These are phyloP conservation scores for Leucozona laternaria DNA, from an alignment of 2,888 invertebrate genomes.

Conservation along the genomic window DNA sequence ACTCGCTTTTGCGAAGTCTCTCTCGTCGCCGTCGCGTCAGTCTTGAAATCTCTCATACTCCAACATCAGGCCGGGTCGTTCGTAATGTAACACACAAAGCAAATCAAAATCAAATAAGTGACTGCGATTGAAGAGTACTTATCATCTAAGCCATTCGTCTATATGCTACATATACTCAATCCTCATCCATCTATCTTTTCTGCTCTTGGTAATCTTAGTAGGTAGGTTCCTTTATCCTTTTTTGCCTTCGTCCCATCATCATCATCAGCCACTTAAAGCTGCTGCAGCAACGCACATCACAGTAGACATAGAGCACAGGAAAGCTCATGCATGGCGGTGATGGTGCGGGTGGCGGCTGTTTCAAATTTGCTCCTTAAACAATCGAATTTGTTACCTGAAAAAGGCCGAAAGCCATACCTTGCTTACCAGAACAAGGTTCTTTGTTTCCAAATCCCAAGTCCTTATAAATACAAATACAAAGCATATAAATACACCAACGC, in stretches of 20 bases:
- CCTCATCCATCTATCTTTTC: slow-evolving; percentile 10
- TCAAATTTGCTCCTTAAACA: slow-evolving; percentile 53
- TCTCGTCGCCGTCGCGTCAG: not conserved
- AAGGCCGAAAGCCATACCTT: slow-evolving; percentile 60
- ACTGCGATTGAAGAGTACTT: slow-evolving; percentile 74
- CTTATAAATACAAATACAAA: slow-evolving; percentile 17
- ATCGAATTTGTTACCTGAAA: slow-evolving; percentile 69
- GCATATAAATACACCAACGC: slow-evolving; percentile 30
- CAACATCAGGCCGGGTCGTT: not conserved
- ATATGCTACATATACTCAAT: slow-evolving; percentile 14
- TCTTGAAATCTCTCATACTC: slow-evolving; percentile 13
- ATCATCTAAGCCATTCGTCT: slow-evolving; percentile 55
- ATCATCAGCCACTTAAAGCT: slow-evolving; percentile 56
- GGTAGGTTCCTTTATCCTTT: slow-evolving; percentile 19
- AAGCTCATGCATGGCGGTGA: slow-evolving; percentile 19
- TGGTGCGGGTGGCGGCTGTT: slow-evolving; percentile 27
- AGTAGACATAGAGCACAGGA: not conserved
- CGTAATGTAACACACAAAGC: slow-evolving; percentile 38
- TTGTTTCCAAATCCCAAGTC: slow-evolving; percentile 48
- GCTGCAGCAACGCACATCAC: slow-evolving; percentile 6
- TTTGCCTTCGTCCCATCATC: slow-evolving; percentile 22
- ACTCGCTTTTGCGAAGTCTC: slow-evolving; percentile 35
- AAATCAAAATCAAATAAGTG: slow-evolving; percentile 73
- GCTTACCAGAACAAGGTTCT: slow-evolving; percentile 38
- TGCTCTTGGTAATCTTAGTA: not conserved